Evolutionary conservation across 1,140 invertebrate species (phyloP), one percentile per base, ranked within the genome.

Genomic region (Trialeurodes vaporariorum): DNA sequence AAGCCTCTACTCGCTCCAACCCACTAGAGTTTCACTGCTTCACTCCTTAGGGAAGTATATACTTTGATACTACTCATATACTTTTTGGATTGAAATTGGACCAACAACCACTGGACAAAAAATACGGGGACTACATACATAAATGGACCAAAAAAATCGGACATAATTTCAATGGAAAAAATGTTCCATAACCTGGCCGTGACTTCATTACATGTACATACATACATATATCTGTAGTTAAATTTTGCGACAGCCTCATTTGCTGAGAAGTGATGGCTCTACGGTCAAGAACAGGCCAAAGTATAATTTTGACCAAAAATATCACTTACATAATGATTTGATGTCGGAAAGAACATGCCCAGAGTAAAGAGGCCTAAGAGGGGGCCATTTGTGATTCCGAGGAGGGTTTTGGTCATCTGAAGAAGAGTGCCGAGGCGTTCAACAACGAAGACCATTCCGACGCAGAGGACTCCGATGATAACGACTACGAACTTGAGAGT

Each of bases 301-400:
- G 22, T 25, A 40, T 66, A n/a, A 34, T 59, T 21, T 25, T 58
- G 24, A 34, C 22, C 64, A 60, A 64, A 24, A 26, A n/a, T 23
- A 24, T 22, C 2, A 62, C 60, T 69, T 62, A 74, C 73, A 67
- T 70, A 69, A 17, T 85, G 79, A 73, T 90, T 90, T 0, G 85
- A 84, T 79, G 82, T 84, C 0, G 89, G 89, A 59, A 88, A 84
- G 72, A 91, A 87, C 78, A 92, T 85, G 64, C 89, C 91, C 34
- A 92, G 79, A 1, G 86, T 85, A 73, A 92, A 92, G 9, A 91
- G 81, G 2, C 89, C 89, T 0, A 92, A 78, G 1, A 92, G 77
- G 25, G 90, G 88, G 59, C 91, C 91, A 1, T 84, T 84, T 0
- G 86, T 88, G 66, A 88, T 87, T 0, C 85, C 84, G 0, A 83